A percentile compares a stretch with the other conserved stretches of the same genome.
phyloP scores from a whole-genome alignment of 2,888 invertebrate species.

The Polietes domitor region DNA sequence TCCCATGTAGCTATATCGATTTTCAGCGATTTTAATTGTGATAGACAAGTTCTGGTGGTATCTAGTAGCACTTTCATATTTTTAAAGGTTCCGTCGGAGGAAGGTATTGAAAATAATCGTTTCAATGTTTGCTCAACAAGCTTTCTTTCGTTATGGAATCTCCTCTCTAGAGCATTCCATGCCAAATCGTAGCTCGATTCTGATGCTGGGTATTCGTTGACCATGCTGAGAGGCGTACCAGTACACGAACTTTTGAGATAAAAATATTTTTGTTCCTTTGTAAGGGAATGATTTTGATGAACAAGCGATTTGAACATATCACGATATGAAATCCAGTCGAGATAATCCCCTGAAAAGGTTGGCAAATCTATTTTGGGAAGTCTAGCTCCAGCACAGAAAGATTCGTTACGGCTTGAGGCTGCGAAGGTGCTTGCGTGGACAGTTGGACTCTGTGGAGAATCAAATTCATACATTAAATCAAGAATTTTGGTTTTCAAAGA shows the following conservation, averaged over 20 bases:
- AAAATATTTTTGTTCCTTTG: constrained; percentile 55
- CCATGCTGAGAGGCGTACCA: constrained; percentile 42
- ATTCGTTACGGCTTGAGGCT: constrained; percentile 33
- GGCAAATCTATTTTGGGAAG: constrained; percentile 53
- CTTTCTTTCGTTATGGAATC: constrained; percentile 47
- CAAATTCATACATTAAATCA: constrained; percentile 45
- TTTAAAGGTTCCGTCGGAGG: constrained; percentile 39
- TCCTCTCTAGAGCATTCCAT: constrained; percentile 28
- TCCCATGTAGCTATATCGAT: constrained; percentile 45
- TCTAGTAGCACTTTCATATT: constrained; percentile 37
- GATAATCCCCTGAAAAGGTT: constrained; percentile 52
- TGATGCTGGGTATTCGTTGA: constrained; percentile 48
- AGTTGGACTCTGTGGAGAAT: constrained; percentile 39
- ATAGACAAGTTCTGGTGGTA: constrained; percentile 41
- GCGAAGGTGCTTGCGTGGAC: constrained; percentile 46
- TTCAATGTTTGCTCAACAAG: constrained; percentile 47
- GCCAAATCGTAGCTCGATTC: constrained; percentile 45
- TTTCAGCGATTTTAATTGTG: constrained; percentile 41
- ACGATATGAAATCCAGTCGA: constrained; percentile 55
- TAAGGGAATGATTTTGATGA: constrained; percentile 42
- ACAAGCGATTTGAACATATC: constrained; percentile 54
- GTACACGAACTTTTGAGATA: constrained; percentile 52
- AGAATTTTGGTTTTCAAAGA: constrained; percentile 40
- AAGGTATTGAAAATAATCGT: constrained; percentile 38
- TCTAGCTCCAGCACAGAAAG: constrained; percentile 37